A percentile compares a stretch with the other conserved stretches of the same genome.
Conservation (phyloP, 2,888 invertebrate species). For the Andrena flavipes region DNA sequence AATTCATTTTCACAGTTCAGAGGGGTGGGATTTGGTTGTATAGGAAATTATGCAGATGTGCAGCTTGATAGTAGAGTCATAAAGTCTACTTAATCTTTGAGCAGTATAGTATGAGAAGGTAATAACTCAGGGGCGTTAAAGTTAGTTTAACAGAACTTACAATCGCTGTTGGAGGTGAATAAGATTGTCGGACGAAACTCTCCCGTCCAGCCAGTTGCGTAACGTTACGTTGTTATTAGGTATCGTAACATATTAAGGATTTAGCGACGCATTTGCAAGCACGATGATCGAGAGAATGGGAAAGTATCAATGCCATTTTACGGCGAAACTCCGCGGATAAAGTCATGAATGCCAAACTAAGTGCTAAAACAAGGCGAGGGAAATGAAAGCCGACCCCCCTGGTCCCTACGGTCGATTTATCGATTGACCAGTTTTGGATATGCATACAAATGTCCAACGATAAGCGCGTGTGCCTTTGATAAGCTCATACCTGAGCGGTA, state of each 20-base stretch:
- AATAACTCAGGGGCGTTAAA: no score
- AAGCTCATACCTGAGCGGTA: conserved; percentile 22
- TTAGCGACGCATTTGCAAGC: neutral
- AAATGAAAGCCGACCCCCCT: conserved; percentile 5
- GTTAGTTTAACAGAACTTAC: no score
- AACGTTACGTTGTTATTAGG: no score
- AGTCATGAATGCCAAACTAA: neutral
- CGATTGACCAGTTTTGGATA: conserved; percentile 30
- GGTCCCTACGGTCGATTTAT: conserved; percentile 22
- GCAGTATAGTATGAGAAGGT: no score
- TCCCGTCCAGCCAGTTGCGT: no score
- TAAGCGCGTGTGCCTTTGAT: conserved; percentile 30
- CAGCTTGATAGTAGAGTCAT: no score
- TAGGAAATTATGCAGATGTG: no score
- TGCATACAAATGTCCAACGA: conserved; percentile 37
- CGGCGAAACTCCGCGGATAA: neutral
- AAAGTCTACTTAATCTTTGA: no score
- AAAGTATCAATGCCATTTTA: neutral
- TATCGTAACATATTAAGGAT: neutral
- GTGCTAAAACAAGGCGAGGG: neutral
- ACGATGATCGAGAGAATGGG: neutral
- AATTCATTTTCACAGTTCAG: no score
- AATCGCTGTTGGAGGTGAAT: no score
- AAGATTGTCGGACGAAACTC: no score
- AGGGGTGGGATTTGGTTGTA: no score